Conservation (phyloP, 2,113 vertebrate species). For the Peromyscus polionotus region DNA sequence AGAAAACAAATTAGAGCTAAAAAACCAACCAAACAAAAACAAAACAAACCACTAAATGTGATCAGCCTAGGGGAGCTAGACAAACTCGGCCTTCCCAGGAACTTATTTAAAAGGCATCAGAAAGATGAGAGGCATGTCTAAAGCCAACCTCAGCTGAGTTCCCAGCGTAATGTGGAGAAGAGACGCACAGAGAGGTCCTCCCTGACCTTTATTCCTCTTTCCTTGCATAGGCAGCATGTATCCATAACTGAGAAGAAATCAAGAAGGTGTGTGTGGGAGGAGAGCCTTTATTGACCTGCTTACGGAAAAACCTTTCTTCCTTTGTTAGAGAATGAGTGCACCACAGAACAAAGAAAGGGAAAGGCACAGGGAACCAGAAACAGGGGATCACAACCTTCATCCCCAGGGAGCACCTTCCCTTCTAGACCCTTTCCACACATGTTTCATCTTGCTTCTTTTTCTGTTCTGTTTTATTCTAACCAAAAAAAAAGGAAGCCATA, state of each 20-base stretch:
- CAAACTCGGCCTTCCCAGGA: neutral
- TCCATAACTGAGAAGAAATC: neutral
- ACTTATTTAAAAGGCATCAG: neutral
- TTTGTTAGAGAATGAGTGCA: neutral
- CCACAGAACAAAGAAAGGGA: neutral
- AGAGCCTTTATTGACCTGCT: neutral
- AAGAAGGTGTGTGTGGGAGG: neutral
- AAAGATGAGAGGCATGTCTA: neutral
- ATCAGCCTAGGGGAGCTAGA: neutral
- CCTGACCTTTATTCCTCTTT: neutral
- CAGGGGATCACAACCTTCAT: neutral
- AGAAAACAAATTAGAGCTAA: neutral
- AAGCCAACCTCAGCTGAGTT: neutral
- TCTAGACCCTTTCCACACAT: neutral
- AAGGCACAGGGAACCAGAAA: neutral
- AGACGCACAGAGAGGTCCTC: neutral
- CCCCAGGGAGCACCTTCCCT: neutral
- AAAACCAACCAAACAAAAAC: too few species aligned
- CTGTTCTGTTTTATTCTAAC: slow-evolving; percentile 33
- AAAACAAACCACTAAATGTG: neutral
- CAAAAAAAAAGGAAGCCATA: slow-evolving; percentile 9
- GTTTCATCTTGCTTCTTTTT: neutral
- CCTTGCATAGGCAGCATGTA: neutral
- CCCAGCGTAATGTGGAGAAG: neutral
- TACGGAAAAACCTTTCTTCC: neutral